phyloP scores from a whole-genome alignment of 2,113 vertebrate genomes.

The Catharus bicknelli region DNA sequence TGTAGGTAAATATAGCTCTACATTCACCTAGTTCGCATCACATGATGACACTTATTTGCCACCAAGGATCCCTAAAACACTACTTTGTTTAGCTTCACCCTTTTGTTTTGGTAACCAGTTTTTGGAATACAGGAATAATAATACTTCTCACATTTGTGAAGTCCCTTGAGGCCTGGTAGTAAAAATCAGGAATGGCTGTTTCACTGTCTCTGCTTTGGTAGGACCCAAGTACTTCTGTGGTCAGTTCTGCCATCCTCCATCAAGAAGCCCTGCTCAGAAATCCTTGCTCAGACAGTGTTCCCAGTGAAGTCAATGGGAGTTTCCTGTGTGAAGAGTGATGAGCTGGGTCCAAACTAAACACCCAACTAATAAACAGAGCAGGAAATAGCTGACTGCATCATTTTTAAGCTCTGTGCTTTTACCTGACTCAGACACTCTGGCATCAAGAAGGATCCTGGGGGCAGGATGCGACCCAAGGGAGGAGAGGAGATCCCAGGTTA shows the following conservation, averaged over 20 bases:
- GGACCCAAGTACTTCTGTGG: background rate
- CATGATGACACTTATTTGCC: background rate
- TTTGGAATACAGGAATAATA: background rate
- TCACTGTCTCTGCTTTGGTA: background rate
- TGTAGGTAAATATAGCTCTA: background rate
- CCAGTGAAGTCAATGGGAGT: conserved; percentile 26
- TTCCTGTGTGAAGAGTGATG: background rate
- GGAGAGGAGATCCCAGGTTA: background rate
- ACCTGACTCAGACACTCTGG: conserved; percentile 19
- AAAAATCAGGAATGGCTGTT: background rate
- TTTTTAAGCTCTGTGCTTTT: conserved; percentile 6
- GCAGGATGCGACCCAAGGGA: background rate
- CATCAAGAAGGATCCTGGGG: background rate
- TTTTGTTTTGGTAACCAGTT: background rate
- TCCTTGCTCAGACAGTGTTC: background rate
- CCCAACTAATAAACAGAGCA: background rate
- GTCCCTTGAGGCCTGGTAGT: background rate
- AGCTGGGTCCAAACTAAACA: conserved; percentile 31
- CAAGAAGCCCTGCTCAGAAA: background rate
- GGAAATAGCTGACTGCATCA: conserved; percentile 8
- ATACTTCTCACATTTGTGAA: background rate
- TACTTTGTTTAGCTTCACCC: background rate
- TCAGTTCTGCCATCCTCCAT: background rate
- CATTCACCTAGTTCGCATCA: background rate
- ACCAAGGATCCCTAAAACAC: background rate